phyloP scores from a whole-genome alignment of 2,113 vertebrate genomes.

The Oreotragus oreotragus region DNA sequence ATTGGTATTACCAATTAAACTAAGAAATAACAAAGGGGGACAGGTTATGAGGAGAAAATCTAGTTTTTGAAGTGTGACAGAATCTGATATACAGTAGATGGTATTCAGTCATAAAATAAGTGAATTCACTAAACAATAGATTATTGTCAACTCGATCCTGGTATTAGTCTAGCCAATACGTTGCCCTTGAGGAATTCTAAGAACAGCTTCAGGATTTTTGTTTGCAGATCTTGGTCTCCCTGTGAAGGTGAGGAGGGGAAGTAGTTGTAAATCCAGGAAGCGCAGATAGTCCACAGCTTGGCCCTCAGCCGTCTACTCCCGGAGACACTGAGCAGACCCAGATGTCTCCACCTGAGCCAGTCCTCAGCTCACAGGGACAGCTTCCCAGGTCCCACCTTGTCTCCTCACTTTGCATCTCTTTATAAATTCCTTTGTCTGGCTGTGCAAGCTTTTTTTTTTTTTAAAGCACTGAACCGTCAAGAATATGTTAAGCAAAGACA shows the following conservation, averaged over 20 bases:
- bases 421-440: background rate
- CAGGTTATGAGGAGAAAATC: background rate
- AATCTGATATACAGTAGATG: background rate
- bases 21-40: background rate
- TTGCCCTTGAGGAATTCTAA: background rate
- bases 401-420: background rate
- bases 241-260: background rate
- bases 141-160: background rate
- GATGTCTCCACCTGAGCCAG: background rate
- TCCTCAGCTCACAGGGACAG: background rate
- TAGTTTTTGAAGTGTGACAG: background rate
- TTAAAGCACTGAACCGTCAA: background rate
- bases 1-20: background rate
- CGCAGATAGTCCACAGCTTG: background rate
- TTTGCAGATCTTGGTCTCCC: background rate
- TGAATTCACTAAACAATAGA: background rate
- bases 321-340: no score
- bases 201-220: background rate
- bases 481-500: background rate
- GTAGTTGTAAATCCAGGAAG: background rate
- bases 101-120: background rate
- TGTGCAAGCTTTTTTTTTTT: background rate
- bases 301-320: background rate
- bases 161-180: background rate
- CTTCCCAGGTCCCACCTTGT: background rate